phyloP scores from a whole-genome alignment of 53 echinoderm and acorn worm genomes.

The Paracentrotus lividus region DNA sequence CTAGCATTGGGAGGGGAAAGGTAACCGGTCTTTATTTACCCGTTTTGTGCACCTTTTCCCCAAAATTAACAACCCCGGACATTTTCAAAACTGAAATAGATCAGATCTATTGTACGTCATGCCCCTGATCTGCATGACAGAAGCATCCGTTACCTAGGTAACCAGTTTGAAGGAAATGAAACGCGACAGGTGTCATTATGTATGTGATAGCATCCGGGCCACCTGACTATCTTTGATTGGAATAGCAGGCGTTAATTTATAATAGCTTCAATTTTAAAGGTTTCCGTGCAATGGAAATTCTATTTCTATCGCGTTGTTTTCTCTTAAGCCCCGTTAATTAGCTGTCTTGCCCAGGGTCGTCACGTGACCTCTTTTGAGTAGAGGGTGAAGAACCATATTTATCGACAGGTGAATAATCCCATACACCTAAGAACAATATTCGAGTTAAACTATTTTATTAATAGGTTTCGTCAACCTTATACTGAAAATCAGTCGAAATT shows the following conservation, averaged over 20 bases:
- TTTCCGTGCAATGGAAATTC: not conserved
- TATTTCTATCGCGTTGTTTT: not conserved
- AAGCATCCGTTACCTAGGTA: constrained; percentile 9
- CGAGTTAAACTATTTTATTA: no score
- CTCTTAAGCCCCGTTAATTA: not conserved
- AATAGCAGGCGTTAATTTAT: constrained; percentile 37
- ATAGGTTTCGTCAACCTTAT: no score
- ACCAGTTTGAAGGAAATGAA: constrained; percentile 53
- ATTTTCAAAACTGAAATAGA: not conserved
- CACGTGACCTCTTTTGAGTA: no score
- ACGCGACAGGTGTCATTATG: constrained; percentile 48
- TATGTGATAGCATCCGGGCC: constrained; percentile 42
- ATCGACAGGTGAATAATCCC: no score
- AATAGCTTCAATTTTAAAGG: not conserved
- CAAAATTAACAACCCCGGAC: no score
- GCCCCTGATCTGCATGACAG: not conserved
- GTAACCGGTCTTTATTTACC: no score
- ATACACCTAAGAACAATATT: no score
- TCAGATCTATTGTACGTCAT: not conserved
- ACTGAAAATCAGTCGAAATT: no score
- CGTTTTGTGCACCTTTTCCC: no score
- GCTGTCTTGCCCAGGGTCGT: no score
- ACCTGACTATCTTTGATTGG: constrained; percentile 41
- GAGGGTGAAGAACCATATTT: no score
- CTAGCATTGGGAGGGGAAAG: no score